Conservation (phyloP, 2,113 vertebrate species). For the Rana temporaria region DNA sequence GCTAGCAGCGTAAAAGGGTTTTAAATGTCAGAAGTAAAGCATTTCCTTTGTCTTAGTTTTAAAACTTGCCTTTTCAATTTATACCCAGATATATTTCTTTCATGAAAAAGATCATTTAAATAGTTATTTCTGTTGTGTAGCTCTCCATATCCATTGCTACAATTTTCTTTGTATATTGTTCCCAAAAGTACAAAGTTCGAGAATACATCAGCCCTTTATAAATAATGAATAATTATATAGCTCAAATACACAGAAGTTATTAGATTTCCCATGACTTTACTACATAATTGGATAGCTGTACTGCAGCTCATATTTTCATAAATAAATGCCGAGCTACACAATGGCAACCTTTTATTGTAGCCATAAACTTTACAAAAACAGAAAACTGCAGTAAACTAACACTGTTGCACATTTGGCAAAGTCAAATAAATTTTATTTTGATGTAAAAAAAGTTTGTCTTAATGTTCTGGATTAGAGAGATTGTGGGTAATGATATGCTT, state of each 20-base stretch:
- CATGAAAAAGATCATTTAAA: not conserved
- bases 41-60: no score
- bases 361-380: conserved; percentile 1
- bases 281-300: conserved; percentile 5
- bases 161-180: not conserved
- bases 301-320: conserved; percentile 1
- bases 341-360: not conserved
- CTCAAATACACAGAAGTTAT: not conserved
- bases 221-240: conserved; percentile 11
- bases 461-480: no score
- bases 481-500: no score
- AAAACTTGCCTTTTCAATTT: not conserved
- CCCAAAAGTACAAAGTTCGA: not conserved
- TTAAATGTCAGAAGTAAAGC: no score
- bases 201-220: not conserved
- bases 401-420: not conserved
- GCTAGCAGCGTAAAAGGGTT: no score
- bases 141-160: not conserved
- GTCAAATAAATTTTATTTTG: not conserved
- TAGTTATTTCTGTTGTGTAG: not conserved
- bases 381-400: conserved; percentile 1
- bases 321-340: conserved; percentile 7
- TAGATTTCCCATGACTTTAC: not conserved
- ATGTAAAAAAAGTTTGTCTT: no score
- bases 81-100: not conserved